Evolutionary conservation across 2,888 invertebrate genomes (phyloP).

Genomic region (Drosophila recens): DNA sequence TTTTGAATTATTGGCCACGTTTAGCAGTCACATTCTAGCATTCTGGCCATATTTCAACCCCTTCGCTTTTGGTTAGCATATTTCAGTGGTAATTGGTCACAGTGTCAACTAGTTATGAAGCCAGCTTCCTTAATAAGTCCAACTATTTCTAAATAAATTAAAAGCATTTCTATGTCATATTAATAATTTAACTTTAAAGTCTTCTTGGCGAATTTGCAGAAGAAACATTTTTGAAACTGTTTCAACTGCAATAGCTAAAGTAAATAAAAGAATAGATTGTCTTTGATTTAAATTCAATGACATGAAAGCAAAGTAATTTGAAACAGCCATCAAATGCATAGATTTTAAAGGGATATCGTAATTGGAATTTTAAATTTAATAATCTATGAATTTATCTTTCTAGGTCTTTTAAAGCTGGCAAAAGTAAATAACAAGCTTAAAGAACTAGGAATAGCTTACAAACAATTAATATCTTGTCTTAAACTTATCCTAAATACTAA

Average conservation of each 20-base stretch:
- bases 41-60: not conserved
- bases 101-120: not conserved
- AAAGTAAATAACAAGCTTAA: too few species aligned
- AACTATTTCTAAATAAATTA: not conserved
- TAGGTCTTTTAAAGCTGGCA: too few species aligned
- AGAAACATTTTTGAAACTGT: not conserved
- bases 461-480: too few species aligned
- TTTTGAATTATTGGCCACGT: constrained; percentile 22
- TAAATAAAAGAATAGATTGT: too few species aligned
- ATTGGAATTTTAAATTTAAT: too few species aligned
- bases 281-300: too few species aligned
- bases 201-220: not conserved
- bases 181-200: not conserved
- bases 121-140: not conserved
- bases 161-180: not conserved
- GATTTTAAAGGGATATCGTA: too few species aligned
- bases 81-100: not conserved
- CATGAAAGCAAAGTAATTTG: too few species aligned
- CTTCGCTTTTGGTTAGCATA: not conserved
- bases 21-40: not conserved
- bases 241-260: too few species aligned
- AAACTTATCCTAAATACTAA: not conserved
- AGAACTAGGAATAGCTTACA: too few species aligned
- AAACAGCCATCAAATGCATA: not conserved
- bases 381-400: too few species aligned